These are phyloP conservation scores for Umimayanthus chanpuru DNA, from an alignment of 92 coral and sea anemone genomes.

Conservation along the genomic window DNA sequence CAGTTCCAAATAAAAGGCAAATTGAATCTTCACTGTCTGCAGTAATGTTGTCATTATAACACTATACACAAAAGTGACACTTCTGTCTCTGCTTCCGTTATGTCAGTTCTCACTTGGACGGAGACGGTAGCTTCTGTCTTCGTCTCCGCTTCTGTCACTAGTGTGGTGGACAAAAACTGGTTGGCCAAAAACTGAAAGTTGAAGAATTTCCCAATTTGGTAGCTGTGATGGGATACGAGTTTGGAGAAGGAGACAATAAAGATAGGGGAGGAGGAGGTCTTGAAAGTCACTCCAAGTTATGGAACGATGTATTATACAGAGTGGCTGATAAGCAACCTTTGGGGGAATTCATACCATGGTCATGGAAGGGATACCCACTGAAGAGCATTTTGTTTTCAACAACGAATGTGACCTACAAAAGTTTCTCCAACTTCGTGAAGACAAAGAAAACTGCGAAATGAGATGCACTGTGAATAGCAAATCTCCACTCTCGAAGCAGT, in stretches of 20 bases:
- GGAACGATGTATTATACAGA: too few relatives aligned
- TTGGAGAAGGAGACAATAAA: constrained; percentile 46
- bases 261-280: constrained; percentile 58
- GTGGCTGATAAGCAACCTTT: constrained; percentile 44
- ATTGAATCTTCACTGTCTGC: too few relatives aligned
- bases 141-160: too few relatives aligned
- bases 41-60: too few relatives aligned
- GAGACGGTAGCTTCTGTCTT: too few relatives aligned
- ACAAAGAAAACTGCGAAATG: constrained; percentile 49
- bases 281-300: constrained; percentile 56
- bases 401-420: constrained; percentile 38
- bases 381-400: constrained; percentile 32
- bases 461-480: constrained; percentile 23
- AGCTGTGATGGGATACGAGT: constrained; percentile 45
- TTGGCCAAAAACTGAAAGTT: constrained; percentile 46
- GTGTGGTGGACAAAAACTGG: constrained; percentile 31
- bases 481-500: constrained; percentile 26
- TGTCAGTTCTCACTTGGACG: too few relatives aligned
- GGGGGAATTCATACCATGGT: constrained; percentile 31
- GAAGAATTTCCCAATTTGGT: constrained; percentile 58
- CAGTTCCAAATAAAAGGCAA: too few relatives aligned
- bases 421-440: constrained; percentile 48
- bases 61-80: too few relatives aligned
- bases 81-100: too few relatives aligned
- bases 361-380: constrained; percentile 43